A percentile compares a stretch with the other conserved stretches of the same genome.
These are phyloP conservation scores for Meriones psammophilus DNA, from an alignment of 2,797 vertebrate species.

Conservation along the genomic window DNA sequence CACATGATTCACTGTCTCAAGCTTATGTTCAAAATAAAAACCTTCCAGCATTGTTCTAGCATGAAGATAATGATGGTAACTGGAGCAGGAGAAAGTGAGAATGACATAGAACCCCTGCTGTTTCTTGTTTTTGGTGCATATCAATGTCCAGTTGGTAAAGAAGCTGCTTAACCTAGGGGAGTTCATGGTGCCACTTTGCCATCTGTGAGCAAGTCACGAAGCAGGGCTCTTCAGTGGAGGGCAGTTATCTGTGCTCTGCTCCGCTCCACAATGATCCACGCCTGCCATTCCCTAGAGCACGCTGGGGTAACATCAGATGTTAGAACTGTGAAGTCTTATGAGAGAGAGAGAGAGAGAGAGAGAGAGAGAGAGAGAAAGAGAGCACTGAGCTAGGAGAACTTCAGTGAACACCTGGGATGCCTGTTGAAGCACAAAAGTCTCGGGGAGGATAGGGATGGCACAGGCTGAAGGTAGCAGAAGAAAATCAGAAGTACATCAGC, in stretches of 20 bases:
- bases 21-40: background rate
- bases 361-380: background rate
- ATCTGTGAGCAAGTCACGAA: background rate
- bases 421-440: background rate
- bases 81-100: background rate
- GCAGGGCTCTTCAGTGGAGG: background rate
- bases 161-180: background rate
- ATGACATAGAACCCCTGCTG: fast-evolving
- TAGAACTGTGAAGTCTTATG: no score
- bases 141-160: background rate
- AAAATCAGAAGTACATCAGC: fast-evolving
- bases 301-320: fast-evolving
- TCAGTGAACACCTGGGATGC: background rate
- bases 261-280: fast-evolving
- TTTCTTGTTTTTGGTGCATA: no score
- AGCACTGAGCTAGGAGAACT: background rate
- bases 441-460: fast-evolving
- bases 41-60: fast-evolving
- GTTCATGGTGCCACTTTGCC: background rate
- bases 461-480: background rate
- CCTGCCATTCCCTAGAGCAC: background rate
- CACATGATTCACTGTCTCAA: no score
- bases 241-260: background rate
- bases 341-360: background rate
- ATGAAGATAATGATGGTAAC: fast-evolving